Base-by-base conservation (phyloP, 92 coral and sea anemone species). In the Phymanthus crucifer region DNA sequence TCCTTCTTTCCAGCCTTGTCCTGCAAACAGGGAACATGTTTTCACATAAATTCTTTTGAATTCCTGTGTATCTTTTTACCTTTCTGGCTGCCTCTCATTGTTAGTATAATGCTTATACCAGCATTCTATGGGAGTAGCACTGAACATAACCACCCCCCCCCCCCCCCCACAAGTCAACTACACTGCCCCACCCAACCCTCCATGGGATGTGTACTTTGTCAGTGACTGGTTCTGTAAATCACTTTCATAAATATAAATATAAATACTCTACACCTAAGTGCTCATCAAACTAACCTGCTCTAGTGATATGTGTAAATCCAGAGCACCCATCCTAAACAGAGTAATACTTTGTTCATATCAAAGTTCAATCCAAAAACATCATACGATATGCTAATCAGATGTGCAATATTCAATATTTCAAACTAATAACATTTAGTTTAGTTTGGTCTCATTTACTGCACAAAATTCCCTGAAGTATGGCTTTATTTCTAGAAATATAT, bases 1-100 rank as follows among this genome's bases (percentile, higher is more conserved):
- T 88, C 87, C 80, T 90, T 90, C 29, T 77, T 87, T 2, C 52
- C 71, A 45, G 74, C 78, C 72, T 84, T 90, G 19, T 87, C 94
- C 94, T 90, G 76, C 43, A 71, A 74, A 37, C 19, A 73, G 12
- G 19, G 40, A 13, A 50, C 14, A 2, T 7, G 24, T 54, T 21
- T 1, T 54, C 6, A 2, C 19, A 54, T 54, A 8, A 19, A 43
- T 43, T 6, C 1, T 7, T 43, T 10, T 43, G 43, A 14, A 43
- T 2, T 17, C 48, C 14, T 3, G 48, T 43, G 16, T 43, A 43
- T 43, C 0, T 8, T 40, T 65, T 11, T n/a, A 40, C 26, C 2
- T 26, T 26, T 24, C 43, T n/a, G n/a, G n/a, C n/a, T n/a, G n/a
- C n/a, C n/a, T n/a, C n/a, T n/a, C n/a, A n/a, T n/a, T n/a, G n/a